A percentile compares a stretch with the other conserved stretches of the same genome.
Evolutionary conservation across 2,797 vertebrate genomes (phyloP).

Genomic region (Megalops cyprinoides): DNA sequence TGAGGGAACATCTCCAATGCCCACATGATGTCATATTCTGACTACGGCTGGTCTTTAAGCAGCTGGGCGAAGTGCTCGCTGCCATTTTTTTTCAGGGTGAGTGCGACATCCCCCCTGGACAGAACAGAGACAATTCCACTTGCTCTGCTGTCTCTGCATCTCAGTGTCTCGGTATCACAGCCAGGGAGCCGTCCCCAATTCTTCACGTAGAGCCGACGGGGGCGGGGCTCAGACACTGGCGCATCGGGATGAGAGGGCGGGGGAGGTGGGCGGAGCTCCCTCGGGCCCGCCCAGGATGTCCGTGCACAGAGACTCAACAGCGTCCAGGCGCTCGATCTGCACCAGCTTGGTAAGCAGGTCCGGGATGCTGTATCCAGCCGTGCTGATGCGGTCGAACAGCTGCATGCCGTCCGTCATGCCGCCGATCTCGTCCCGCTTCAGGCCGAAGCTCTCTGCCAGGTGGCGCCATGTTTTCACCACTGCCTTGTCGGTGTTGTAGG

Average conservation of each 20-base stretch:
- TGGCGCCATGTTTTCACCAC: slow-evolving; percentile 98
- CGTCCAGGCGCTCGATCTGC: slow-evolving; percentile 93
- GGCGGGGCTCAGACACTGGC: slow-evolving; percentile 67
- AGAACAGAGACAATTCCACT: no score
- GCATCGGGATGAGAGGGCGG: slow-evolving; percentile 72
- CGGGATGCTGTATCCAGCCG: slow-evolving; percentile 97
- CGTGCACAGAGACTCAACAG: slow-evolving; percentile 90
- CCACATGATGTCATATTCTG: neutral
- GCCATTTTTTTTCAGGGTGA: no score
- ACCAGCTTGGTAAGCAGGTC: slow-evolving; percentile 95
- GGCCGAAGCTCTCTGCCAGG: slow-evolving; percentile 94
- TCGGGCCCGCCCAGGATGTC: slow-evolving; percentile 82
- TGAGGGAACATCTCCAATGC: neutral
- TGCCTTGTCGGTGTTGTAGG: slow-evolving; percentile 95
- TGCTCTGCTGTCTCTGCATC: neutral
- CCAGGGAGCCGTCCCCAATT: slow-evolving; percentile 41
- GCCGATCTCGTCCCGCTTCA: slow-evolving; percentile 96
- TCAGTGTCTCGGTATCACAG: neutral
- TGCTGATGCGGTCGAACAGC: slow-evolving; percentile 96
- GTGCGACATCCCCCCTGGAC: neutral
- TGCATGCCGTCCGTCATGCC: slow-evolving; percentile 98
- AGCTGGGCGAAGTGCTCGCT: no score
- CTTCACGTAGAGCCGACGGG: slow-evolving; percentile 63
- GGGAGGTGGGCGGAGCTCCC: slow-evolving; percentile 62
- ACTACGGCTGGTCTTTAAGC: neutral